Conservation (phyloP, 2,113 vertebrate genomes). For the Megatriorchis doriae region DNA sequence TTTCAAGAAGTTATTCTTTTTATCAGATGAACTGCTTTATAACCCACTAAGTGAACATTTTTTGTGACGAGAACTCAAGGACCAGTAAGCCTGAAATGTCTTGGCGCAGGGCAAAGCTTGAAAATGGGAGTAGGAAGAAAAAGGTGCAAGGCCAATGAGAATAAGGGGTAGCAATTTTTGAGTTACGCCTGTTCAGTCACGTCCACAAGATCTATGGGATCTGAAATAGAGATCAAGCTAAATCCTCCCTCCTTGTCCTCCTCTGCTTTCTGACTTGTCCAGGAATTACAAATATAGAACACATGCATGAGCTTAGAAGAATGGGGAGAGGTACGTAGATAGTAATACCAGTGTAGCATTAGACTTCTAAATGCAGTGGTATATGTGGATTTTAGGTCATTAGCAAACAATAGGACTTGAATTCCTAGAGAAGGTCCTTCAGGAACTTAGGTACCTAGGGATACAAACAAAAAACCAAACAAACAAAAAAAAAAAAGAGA, state of each 20-base stretch:
- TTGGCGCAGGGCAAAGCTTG: neutral
- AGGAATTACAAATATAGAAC: neutral
- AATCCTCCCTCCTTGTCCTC: neutral
- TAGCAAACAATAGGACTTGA: neutral
- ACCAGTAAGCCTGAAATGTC: neutral
- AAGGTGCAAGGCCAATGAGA: neutral
- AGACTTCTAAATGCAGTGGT: neutral
- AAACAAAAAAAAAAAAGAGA: neutral
- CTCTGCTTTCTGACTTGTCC: neutral
- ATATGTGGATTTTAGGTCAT: neutral
- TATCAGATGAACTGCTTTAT: neutral
- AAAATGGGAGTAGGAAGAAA: neutral
- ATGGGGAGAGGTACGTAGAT: accelerated
- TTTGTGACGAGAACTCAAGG: neutral
- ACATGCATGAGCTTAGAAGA: neutral
- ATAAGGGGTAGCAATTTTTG: neutral
- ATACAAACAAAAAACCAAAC: neutral
- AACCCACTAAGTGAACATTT: neutral
- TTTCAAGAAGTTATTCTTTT: neutral
- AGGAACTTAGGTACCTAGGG: neutral
- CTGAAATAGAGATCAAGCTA: neutral
- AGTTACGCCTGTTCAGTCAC: neutral
- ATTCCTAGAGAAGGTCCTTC: neutral
- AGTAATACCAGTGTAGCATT: neutral
- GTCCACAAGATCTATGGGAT: neutral